Base-by-base conservation (phyloP, 2,113 vertebrate species). In the Dicentrarchus labrax region DNA sequence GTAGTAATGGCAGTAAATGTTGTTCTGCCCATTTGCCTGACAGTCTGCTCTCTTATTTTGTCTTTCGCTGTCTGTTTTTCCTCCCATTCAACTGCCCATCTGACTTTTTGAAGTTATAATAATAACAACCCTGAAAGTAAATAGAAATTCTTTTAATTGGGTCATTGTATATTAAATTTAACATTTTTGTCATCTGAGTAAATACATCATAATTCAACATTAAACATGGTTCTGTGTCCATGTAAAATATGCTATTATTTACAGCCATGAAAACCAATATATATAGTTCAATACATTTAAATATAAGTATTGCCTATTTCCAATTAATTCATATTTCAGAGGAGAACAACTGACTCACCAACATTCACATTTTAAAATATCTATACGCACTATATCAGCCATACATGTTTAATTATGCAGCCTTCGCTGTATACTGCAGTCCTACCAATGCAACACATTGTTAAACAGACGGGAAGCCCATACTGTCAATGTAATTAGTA, bases 1-100 rank as follows among this genome's bases (percentile, higher is more conserved):
- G 48, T 43, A 57, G 59, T 47, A 77, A 84, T 78, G 56, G 43
- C 69, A 69, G 62, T 65, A 71, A 73, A 76, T 81, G 39, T 72
- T 51, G 57, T 67, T 78, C 13, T 71, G 54, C 41, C 51, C 56
- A 56, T 76, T 76, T 73, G 19, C 15, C 76, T 83, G 75, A 67
- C 65, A 77, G 68, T 48, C 36, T 75, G 24, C 61, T 41, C 60
- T 66, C 16, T 50, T 22, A 43, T 50, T 65, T 47, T 43, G 13
- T 70, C n/a, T 60, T 56, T 54, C 38, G 48, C 17, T 50, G 56
- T 80, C 16, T 75, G 17, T 47, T 48, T 57, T 41, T 8, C 16
- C 54, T 66, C 21, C 41, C 17, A 24, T 54, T 24, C 30, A 19
- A 39, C 53, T 69, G 50, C 11, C 30, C 67, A 69, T 62, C 74